Evolutionary conservation across 2,888 invertebrate species (phyloP).

Genomic region (Petrophora chlorosata): DNA sequence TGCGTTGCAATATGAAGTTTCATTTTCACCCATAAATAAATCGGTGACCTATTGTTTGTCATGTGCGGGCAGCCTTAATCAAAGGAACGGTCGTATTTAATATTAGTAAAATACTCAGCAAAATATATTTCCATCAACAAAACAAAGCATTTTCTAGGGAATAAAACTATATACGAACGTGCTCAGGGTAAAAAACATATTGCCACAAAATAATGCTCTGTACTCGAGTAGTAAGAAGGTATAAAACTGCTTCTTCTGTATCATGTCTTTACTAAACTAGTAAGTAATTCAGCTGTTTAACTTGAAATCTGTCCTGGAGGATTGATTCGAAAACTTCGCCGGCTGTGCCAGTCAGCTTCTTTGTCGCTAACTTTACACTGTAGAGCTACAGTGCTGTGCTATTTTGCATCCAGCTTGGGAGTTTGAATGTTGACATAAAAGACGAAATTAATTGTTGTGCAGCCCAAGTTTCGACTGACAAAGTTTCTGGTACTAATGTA

Average conservation of each 20-base stretch:
- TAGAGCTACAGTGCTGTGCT: conserved; percentile 18
- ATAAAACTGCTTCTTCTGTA: not conserved
- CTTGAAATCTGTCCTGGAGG: conserved; percentile 23
- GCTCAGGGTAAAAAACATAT: too few species aligned
- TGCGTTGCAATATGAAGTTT: too few species aligned
- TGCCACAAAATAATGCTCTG: too few species aligned
- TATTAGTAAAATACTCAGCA: too few species aligned
- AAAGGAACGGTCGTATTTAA: too few species aligned
- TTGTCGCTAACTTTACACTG: conserved; percentile 24
- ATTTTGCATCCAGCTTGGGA: conserved; percentile 19
- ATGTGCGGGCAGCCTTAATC: too few species aligned
- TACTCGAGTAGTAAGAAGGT: not conserved
- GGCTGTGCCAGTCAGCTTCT: conserved; percentile 9
- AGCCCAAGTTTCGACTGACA: conserved; percentile 11
- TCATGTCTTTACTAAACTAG: not conserved
- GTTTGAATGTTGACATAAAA: conserved; percentile 29
- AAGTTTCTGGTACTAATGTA: conserved; percentile 16
- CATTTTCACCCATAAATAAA: too few species aligned
- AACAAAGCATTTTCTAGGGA: too few species aligned
- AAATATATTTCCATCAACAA: too few species aligned
- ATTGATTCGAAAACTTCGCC: conserved; percentile 32
- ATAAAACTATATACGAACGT: too few species aligned
- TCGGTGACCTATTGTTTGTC: too few species aligned
- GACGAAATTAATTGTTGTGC: conserved; percentile 23
- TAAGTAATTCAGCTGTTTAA: conserved; percentile 6